Evolutionary conservation across 2,888 invertebrate species (phyloP), one percentile per base, ranked within the genome.

Genomic region (Catocala nupta): DNA sequence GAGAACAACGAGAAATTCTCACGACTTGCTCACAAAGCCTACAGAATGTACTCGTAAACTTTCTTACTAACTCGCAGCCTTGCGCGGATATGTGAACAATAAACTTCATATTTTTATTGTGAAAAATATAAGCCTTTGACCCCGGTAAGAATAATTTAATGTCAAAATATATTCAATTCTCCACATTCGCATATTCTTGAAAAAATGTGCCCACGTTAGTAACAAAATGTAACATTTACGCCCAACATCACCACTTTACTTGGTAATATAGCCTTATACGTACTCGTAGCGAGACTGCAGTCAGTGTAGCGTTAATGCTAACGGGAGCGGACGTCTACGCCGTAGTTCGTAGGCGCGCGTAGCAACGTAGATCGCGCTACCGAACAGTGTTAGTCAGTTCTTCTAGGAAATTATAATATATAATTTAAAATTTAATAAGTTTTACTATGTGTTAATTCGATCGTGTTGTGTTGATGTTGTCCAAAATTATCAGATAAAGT

Each of bases 311-410:
- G 82, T 76, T 81, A 75, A 77, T 74, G 69, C 80, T 74, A 73
- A 51, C 70, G 79, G 59, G 81, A 59, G 73, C 78, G 88, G 88
- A 82, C 90, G 90, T 83, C 88, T 89, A 85, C 89, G 83, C 55
- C 81, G 87, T 85, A 86, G 82, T 80, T 43, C 67, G 70, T 68
- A 68, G 42, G 65, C 68, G 59, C 62, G 65, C 73, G 72, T 70
- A 68, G 77, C 75, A 74, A 77, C 77, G 71, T 70, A 71, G 65
- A 65, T 70, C 74, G 68, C 66, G 69, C 67, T 65, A 66, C 75
- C 67, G 63, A 59, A 59, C 16, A 61, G 71, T 75, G 72, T 45
- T 50, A 12, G 39, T 63, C 55, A 58, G 55, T 66, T 77, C 25
- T 25, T 25, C 25, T 43, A 9, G 43, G 10, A 43, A 43, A 43